phyloP scores from a whole-genome alignment of 1,140 invertebrate genomes.

The Campoletis sonorensis region DNA sequence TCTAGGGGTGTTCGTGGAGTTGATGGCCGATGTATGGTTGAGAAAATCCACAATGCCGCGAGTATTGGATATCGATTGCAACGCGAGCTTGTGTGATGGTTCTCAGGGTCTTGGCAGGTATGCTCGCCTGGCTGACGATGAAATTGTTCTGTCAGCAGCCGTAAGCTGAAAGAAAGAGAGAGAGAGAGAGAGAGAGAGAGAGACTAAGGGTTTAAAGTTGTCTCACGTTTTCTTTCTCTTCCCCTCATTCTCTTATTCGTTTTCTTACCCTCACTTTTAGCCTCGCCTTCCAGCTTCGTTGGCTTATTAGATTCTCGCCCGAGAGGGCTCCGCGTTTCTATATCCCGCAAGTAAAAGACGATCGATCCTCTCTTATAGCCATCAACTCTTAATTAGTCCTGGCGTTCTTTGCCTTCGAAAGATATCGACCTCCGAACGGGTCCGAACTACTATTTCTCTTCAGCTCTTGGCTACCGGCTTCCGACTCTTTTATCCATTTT shows the following conservation, averaged over 20 bases:
- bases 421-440: slow-evolving; percentile 24
- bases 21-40: slow-evolving; percentile 3
- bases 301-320: slow-evolving; percentile 40
- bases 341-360: slow-evolving; percentile 16
- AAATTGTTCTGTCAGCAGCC: slow-evolving; percentile 53
- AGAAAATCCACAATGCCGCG: slow-evolving; percentile 9
- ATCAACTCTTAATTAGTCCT: slow-evolving; percentile 42
- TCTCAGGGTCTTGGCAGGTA: slow-evolving; percentile 10
- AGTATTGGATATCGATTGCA: slow-evolving; percentile 46
- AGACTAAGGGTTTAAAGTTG: slow-evolving; percentile 29
- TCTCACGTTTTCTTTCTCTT: background rate
- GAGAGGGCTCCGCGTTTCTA: background rate
- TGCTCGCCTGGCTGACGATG: slow-evolving; percentile 43
- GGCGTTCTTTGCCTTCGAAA: slow-evolving; percentile 32
- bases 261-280: slow-evolving; percentile 15
- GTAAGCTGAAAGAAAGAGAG: background rate
- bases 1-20: slow-evolving; percentile 10
- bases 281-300: slow-evolving; percentile 44
- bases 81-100: background rate
- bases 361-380: slow-evolving; percentile 35
- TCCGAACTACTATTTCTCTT: slow-evolving; percentile 37
- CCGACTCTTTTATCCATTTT: background rate
- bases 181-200: background rate
- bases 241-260: background rate
- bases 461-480: slow-evolving; percentile 2